Base-by-base conservation (phyloP, 2,888 invertebrate genomes). In the Papilio gigon region DNA sequence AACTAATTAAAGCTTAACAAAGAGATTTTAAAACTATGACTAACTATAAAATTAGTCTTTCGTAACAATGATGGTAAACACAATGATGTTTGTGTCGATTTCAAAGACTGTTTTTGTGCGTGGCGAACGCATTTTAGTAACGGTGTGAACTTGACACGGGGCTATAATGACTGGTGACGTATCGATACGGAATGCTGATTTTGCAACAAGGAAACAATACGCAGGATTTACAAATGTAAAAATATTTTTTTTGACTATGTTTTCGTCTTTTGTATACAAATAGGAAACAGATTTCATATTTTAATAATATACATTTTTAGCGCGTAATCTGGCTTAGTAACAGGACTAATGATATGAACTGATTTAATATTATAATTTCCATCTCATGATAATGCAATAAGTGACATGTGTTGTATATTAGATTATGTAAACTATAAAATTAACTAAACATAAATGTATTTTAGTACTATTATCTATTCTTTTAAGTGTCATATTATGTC, bases 71-170 rank as follows among this genome's bases (percentile, higher is more conserved):
- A 78, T 75, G 77, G 78, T 80, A 79, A 70, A 74, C 71, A 86
- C 86, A 87, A 87, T 85, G 75, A 79, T 74, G 75, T 76, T 76
- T 74, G 73, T 73, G 74, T 74, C 73, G 72, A 71, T 77, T 77
- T 78, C 73, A 72, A 74, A 65, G 73, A 72, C 73, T 77, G 82
- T 84, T 84, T 83, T 81, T 76, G 70, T 69, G 66, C 68, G 71
- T 75, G 72, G 71, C 72, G 70, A 73, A 74, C 27, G 61, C 67
- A 65, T 59, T 71, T 74, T 74, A 75, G 76, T 76, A 75, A 73
- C 76, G 75, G 68, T 82, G 78, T 84, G 83, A 86, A 85, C 84
- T 86, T 86, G 84, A 86, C 80, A 83, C 76, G 76, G 73, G 77
- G 77, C 71, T 60, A 58, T 58, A 30, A 30, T 53, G 40, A 14